These are phyloP conservation scores for Trissolcus brochymenae DNA, from an alignment of 2,888 invertebrate genomes.

Conservation along the genomic window DNA sequence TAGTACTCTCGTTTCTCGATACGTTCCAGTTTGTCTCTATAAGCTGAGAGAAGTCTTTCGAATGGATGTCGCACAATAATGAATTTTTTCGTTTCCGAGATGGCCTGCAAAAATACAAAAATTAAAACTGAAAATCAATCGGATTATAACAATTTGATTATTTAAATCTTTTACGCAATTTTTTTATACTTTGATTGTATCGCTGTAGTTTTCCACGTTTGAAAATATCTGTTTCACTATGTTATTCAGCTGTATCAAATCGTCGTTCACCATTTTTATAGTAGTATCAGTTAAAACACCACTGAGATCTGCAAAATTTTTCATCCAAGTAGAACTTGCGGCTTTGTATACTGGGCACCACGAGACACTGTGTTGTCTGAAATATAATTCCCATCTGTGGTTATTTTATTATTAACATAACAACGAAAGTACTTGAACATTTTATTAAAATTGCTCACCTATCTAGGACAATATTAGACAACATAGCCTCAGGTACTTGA, in stretches of 20 bases:
- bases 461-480: conserved; percentile 67
- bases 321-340: conserved; percentile 72
- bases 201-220: conserved; percentile 58
- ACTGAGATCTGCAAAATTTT: conserved; percentile 67
- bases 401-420: neutral
- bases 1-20: conserved; percentile 70
- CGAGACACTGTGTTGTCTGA: conserved; percentile 66
- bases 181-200: conserved; percentile 56
- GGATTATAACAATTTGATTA: neutral
- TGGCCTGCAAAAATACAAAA: conserved; percentile 58
- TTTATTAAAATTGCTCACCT: conserved; percentile 59
- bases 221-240: conserved; percentile 68
- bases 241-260: conserved; percentile 64
- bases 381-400: neutral
- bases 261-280: conserved; percentile 59
- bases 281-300: conserved; percentile 60
- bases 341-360: conserved; percentile 74
- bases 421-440: neutral
- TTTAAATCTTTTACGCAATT: neutral
- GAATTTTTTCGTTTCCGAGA: conserved; percentile 64
- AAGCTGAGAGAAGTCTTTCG: conserved; percentile 78
- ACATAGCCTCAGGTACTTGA: conserved; percentile 43
- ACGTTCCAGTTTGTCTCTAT: conserved; percentile 77
- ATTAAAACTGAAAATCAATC: conserved; percentile 1
- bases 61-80: conserved; percentile 78